phyloP scores from a whole-genome alignment of 2,797 vertebrate species.

The Novumbra hubbsi region DNA sequence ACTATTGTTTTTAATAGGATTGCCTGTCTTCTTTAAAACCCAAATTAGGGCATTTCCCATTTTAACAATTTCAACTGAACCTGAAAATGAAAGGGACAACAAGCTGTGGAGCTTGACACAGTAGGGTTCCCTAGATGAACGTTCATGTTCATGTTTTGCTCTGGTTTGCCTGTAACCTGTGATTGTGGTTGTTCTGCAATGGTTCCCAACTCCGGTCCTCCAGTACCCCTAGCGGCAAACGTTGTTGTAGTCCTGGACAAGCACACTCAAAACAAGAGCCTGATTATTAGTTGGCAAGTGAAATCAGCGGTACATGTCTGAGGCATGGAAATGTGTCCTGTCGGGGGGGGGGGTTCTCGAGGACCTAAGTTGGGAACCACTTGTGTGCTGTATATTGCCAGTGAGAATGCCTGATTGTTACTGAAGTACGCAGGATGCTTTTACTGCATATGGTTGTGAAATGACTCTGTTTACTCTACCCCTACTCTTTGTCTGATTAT shows the following conservation, averaged over 20 bases:
- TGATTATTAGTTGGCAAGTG: too few species aligned
- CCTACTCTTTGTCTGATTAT: not conserved
- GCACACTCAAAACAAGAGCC: too few species aligned
- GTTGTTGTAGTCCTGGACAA: too few species aligned
- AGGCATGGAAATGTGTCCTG: too few species aligned
- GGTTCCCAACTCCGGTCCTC: too few species aligned
- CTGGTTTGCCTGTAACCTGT: slow-evolving; percentile 41
- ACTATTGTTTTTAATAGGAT: not conserved
- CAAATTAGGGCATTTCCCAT: not conserved
- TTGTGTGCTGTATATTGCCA: slow-evolving; percentile 1
- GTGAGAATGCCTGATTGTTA: not conserved
- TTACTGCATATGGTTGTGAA: slow-evolving; percentile 21
- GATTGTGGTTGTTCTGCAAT: slow-evolving; percentile 36
- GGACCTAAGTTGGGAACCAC: too few species aligned
- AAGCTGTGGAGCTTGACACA: not conserved
- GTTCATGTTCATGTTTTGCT: slow-evolving; percentile 36
- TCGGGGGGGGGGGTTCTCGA: too few species aligned
- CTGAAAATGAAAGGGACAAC: not conserved
- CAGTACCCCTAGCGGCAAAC: too few species aligned
- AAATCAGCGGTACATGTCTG: too few species aligned
- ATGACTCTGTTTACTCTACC: slow-evolving; percentile 10
- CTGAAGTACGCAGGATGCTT: slow-evolving; percentile 24
- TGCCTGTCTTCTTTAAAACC: too few species aligned
- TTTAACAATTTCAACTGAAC: not conserved
- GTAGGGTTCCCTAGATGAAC: slow-evolving; percentile 29